Evolutionary conservation across 2,888 invertebrate species (phyloP), one percentile per base, ranked within the genome.

Genomic region (Cephus rjabovi): DNA sequence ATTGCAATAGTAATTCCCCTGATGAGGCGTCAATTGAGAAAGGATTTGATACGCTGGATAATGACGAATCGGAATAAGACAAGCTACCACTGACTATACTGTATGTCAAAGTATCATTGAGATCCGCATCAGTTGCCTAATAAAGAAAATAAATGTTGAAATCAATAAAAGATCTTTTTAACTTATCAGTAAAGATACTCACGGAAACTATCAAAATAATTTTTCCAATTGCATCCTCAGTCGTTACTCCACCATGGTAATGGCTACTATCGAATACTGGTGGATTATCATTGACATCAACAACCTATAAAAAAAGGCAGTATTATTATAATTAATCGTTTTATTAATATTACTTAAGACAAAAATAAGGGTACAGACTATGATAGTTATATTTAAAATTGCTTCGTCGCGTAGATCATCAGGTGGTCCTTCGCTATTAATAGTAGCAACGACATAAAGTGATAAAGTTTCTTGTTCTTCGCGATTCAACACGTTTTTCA

Each of bases 51-150:
- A 93, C 91, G 0, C 87, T 85, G 11, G 89, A 89, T 37, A 94
- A 88, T 23, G 92, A 90, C 1, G 92, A 85, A 84, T 93, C 93
- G 1, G 81, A 81, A 79, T 86, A 88, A 1, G 12, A 81, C 35
- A 91, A 79, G 69, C 83, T 82, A 11, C 79, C 85, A 71, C 86
- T 78, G 73, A 88, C 86, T 71, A 94, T 91, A 1, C 80, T 75
- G 89, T 93, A 94, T 1, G 86, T 90, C 33, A 94, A 87, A 0
- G 86, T 75, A 3, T 92, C 92, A 71, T 92, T 89, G 23, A 83
- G 30, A 80, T 94, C 94, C 0, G 93, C 91, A 87, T 95, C 95
- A 0, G 89, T 92, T 3, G 95, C 95, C 95, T 95, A 84, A 73
- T 83, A 81, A 76, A 4, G 34, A 23, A 56, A 69, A n/a, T 15